Conservation (phyloP, 2,888 invertebrate genomes). For the Melanophora roralis region DNA sequence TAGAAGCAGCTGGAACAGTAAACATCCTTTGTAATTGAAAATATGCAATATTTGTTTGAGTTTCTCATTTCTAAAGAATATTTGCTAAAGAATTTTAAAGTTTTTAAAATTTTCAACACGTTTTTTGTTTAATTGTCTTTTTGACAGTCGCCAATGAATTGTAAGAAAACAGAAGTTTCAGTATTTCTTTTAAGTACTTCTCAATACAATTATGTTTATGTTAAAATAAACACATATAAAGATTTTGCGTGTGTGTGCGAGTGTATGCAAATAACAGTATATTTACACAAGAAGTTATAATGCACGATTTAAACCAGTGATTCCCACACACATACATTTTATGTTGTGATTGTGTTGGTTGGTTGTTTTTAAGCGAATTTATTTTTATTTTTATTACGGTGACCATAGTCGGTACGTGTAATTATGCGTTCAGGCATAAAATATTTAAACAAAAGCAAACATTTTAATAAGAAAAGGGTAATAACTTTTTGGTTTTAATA, state of each 20-base stretch:
- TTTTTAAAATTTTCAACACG: slow-evolving; percentile 27
- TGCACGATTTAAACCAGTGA: slow-evolving; percentile 37
- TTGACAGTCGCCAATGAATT: slow-evolving; percentile 46
- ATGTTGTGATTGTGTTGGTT: too few species aligned
- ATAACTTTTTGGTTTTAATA: slow-evolving; percentile 10
- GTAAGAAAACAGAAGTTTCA: slow-evolving; percentile 29
- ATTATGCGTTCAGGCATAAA: slow-evolving; percentile 43
- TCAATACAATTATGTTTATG: background rate
- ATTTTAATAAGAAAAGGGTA: background rate
- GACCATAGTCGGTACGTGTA: slow-evolving; percentile 50
- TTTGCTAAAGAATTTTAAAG: background rate
- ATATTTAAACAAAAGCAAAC: background rate
- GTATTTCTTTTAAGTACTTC: background rate
- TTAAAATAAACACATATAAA: background rate
- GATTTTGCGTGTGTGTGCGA: background rate
- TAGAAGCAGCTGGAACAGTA: too few species aligned
- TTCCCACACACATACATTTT: too few species aligned
- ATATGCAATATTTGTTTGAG: background rate
- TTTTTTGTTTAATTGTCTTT: background rate
- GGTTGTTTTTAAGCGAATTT: too few species aligned
- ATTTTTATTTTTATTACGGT: too few species aligned
- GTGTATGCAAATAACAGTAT: too few species aligned
- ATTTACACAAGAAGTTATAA: background rate
- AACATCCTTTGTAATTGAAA: slow-evolving; percentile 19
- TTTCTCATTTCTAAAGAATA: background rate